Conservation (phyloP, 2,888 invertebrate genomes). For the Troides helena region DNA sequence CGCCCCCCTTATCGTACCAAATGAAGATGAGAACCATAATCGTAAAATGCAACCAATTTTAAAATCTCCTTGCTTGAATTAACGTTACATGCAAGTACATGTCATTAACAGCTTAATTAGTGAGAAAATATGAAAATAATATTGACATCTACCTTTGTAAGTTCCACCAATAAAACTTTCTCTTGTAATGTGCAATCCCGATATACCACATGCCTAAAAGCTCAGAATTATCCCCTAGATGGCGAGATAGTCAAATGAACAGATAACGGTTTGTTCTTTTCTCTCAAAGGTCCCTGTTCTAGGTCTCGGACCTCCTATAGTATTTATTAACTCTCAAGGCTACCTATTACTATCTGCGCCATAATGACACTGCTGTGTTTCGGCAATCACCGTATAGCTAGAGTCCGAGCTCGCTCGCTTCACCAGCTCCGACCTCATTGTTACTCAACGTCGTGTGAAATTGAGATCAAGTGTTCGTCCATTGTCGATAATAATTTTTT, state of each 20-base stretch:
- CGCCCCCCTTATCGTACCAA: constrained; percentile 51
- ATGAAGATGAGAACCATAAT: not conserved
- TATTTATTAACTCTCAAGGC: too few relatives aligned
- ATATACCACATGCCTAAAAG: not conserved
- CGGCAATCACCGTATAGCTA: too few relatives aligned
- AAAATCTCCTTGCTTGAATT: not conserved
- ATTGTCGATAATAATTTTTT: too few relatives aligned
- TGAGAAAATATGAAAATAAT: not conserved
- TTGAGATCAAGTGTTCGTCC: too few relatives aligned
- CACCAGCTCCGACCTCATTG: too few relatives aligned
- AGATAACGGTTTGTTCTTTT: not conserved
- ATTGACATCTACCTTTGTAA: not conserved
- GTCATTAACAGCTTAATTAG: not conserved
- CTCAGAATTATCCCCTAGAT: not conserved
- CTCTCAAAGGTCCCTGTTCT: too few relatives aligned
- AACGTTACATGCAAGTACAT: not conserved
- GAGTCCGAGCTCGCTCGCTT: too few relatives aligned
- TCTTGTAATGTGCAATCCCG: not conserved
- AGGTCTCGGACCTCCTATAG: too few relatives aligned
- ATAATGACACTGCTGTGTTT: too few relatives aligned
- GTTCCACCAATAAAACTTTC: not conserved
- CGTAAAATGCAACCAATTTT: not conserved
- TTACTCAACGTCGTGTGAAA: too few relatives aligned
- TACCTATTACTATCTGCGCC: too few relatives aligned
- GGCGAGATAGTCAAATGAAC: not conserved